Evolutionary conservation across 2,797 vertebrate genomes (phyloP).

Genomic region (Melanotaenia parkinsoni): DNA sequence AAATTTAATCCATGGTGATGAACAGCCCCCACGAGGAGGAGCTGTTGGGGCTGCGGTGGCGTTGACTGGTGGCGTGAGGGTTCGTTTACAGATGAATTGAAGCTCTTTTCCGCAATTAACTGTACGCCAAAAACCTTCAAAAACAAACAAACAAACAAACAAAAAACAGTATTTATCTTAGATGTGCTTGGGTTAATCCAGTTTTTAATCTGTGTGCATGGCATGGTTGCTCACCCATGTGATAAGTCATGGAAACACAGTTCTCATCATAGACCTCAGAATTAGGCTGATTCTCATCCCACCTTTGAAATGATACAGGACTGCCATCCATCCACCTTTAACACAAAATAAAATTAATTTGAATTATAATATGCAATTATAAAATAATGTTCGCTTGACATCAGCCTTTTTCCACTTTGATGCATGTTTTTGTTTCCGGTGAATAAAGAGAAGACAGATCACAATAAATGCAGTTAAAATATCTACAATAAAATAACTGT

Average conservation of each 20-base stretch:
- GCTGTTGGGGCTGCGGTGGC: conserved; percentile 62
- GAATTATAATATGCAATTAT: neutral
- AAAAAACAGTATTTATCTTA: neutral
- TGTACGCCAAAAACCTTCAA: conserved; percentile 70
- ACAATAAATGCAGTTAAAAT: neutral
- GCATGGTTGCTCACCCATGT: conserved; percentile 63
- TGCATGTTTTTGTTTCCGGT: conserved; percentile 1
- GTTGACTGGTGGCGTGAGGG: conserved; percentile 46
- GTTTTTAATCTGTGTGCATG: neutral
- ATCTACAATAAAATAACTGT: neutral
- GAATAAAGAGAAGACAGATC: neutral
- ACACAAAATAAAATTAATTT: neutral
- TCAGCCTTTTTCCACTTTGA: neutral
- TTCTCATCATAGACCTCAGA: conserved; percentile 55
- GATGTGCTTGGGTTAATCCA: neutral
- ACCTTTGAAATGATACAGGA: conserved; percentile 50
- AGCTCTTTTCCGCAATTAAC: conserved; percentile 70
- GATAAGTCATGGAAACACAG: conserved; percentile 68
- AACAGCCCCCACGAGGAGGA: conserved; percentile 69
- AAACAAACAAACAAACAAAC: neutral
- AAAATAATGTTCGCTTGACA: neutral
- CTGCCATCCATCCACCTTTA: conserved; percentile 77
- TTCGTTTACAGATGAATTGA: conserved; percentile 70
- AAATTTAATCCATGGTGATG: conserved; percentile 60
- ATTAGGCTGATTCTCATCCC: conserved; percentile 74